phyloP scores from a whole-genome alignment of 2,888 invertebrate genomes.

The Periphyllus acericola region DNA sequence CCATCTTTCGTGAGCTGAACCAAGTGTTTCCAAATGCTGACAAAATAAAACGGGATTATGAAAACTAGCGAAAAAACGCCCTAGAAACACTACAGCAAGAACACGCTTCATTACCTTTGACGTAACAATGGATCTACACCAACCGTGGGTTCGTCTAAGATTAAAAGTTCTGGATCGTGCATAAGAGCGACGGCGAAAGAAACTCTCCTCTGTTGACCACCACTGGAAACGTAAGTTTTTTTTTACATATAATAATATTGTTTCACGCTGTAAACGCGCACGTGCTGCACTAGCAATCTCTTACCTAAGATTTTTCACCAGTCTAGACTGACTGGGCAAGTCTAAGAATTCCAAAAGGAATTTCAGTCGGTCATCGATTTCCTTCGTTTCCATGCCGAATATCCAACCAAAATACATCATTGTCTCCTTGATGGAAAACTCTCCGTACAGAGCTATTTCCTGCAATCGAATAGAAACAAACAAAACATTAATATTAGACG shows the following conservation, averaged over 20 bases:
- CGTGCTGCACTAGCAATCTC: not conserved
- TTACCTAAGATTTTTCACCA: constrained; percentile 81
- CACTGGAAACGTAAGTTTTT: constrained; percentile 71
- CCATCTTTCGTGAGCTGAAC: constrained; percentile 82
- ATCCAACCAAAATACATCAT: constrained; percentile 97
- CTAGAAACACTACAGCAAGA: not conserved
- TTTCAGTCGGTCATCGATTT: constrained; percentile 82
- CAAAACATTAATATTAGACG: not conserved
- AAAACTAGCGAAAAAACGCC: not conserved
- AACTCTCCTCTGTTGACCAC: constrained; percentile 90
- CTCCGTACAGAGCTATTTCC: constrained; percentile 89
- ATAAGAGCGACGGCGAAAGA: constrained; percentile 92
- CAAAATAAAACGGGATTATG: not conserved
- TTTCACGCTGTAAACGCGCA: not conserved
- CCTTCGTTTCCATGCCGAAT: constrained; percentile 87
- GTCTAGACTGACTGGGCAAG: constrained; percentile 84
- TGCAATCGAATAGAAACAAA: constrained; percentile 68
- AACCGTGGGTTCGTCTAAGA: constrained; percentile 92
- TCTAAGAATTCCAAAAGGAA: constrained; percentile 91
- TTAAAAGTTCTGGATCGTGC: constrained; percentile 91
- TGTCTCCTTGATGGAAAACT: constrained; percentile 93
- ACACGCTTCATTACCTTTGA: constrained; percentile 72
- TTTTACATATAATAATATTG: not conserved
- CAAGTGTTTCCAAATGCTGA: constrained; percentile 91
- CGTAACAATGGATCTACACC: constrained; percentile 90